Conservation (phyloP, 2,888 invertebrate genomes). For the Noctua fimbriata region DNA sequence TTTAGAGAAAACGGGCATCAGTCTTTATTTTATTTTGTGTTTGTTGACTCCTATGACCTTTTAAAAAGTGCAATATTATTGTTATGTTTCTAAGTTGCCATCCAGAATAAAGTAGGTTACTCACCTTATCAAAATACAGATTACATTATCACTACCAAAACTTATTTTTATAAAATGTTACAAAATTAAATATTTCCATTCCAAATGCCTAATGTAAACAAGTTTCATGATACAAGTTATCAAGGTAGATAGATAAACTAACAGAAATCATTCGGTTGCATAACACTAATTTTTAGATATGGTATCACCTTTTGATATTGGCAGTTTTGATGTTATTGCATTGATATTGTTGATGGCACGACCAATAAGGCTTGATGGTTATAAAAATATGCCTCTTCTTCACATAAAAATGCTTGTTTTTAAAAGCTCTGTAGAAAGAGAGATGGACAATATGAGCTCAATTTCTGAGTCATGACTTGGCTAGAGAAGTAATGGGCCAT, state of each 20-base stretch:
- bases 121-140: constrained; percentile 38
- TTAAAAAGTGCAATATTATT: constrained; percentile 6
- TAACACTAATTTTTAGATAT: constrained; percentile 34
- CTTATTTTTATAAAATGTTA: constrained; percentile 1
- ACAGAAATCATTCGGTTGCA: constrained; percentile 38
- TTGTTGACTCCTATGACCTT: background rate
- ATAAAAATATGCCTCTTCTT: background rate
- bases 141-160: constrained; percentile 38
- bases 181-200: constrained; percentile 37
- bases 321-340: constrained; percentile 30
- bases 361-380: background rate
- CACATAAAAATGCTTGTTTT: background rate
- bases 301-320: constrained; percentile 28
- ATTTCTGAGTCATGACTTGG: background rate
- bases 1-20: background rate
- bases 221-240: constrained; percentile 51
- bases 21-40: background rate
- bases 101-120: constrained; percentile 27
- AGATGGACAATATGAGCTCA: background rate
- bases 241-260: constrained; percentile 61
- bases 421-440: background rate
- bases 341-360: constrained; percentile 15
- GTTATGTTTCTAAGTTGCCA: background rate
- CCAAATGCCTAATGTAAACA: constrained; percentile 58
- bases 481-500: background rate